A percentile compares a stretch with the other conserved stretches of the same genome.
Evolutionary conservation across 2,113 vertebrate genomes (phyloP).

Genomic region (Mohoua ochrocephala): DNA sequence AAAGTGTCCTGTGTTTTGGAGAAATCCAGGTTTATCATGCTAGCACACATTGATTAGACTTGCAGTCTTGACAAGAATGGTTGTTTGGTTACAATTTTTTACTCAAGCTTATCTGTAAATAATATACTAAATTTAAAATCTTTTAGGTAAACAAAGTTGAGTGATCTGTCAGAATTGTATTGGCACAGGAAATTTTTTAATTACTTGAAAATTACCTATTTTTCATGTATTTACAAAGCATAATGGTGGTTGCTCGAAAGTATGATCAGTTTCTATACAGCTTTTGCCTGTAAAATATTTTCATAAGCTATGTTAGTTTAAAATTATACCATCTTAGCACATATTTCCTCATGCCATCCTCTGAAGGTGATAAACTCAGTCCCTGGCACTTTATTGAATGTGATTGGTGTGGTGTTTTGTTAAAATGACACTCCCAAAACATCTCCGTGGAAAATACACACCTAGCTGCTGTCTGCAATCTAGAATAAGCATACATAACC

Average conservation of each 20-base stretch:
- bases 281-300: neutral
- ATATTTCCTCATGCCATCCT: neutral
- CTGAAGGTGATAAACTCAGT: neutral
- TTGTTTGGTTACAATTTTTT: neutral
- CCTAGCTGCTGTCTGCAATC: neutral
- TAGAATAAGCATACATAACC: neutral
- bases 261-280: neutral
- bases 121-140: neutral
- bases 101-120: neutral
- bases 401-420: neutral
- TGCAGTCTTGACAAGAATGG: neutral
- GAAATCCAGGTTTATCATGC: neutral
- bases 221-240: neutral
- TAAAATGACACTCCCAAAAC: neutral
- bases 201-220: neutral
- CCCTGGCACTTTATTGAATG: neutral
- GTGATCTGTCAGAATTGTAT: neutral
- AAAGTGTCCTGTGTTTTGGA: neutral
- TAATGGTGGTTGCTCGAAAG: neutral
- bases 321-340: neutral
- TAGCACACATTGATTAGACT: neutral
- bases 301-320: neutral
- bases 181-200: neutral
- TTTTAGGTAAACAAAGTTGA: neutral
- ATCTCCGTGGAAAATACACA: neutral